Percentiles rank a stretch among this genome's conserved stretches.
phyloP scores from a whole-genome alignment of 1,140 invertebrate species.

The Thereuonema tuberculata region DNA sequence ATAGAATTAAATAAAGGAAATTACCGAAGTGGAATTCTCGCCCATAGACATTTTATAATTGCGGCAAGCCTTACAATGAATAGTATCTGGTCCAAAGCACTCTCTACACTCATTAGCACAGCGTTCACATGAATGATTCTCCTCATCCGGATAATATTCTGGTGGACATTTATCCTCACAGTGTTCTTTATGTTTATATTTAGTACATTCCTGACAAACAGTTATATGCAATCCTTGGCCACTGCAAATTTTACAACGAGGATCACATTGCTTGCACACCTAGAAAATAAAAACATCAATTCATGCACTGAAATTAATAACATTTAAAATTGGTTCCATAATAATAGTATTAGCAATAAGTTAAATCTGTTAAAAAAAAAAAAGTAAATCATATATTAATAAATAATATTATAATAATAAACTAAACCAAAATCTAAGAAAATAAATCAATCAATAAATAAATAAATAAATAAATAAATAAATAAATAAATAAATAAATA shows the following conservation, averaged over 20 bases:
- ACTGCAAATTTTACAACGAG: slow-evolving; percentile 72
- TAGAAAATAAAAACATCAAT: slow-evolving; percentile 10
- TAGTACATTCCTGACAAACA: slow-evolving; percentile 63
- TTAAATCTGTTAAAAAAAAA: no score
- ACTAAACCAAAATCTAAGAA: no score
- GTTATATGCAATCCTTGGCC: slow-evolving; percentile 64
- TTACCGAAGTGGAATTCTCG: slow-evolving; percentile 22
- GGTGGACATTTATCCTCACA: slow-evolving; percentile 79
- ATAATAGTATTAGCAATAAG: no score
- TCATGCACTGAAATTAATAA: background rate
- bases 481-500: no score
- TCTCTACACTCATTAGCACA: slow-evolving; percentile 69
- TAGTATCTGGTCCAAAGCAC: slow-evolving; percentile 59
- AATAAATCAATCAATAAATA: no score
- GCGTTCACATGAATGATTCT: slow-evolving; percentile 37
- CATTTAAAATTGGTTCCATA: no score
- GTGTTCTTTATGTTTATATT: slow-evolving; percentile 70
- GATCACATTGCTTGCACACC: slow-evolving; percentile 76
- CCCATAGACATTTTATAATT: slow-evolving; percentile 66
- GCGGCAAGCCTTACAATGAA: slow-evolving; percentile 66
- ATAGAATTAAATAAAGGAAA: no score
- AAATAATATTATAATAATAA: no score
- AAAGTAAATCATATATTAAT: no score
- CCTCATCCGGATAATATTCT: slow-evolving; percentile 65
- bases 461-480: no score